Evolutionary conservation across 2,888 invertebrate genomes (phyloP).

Genomic region (Pristionchus mayeri): DNA sequence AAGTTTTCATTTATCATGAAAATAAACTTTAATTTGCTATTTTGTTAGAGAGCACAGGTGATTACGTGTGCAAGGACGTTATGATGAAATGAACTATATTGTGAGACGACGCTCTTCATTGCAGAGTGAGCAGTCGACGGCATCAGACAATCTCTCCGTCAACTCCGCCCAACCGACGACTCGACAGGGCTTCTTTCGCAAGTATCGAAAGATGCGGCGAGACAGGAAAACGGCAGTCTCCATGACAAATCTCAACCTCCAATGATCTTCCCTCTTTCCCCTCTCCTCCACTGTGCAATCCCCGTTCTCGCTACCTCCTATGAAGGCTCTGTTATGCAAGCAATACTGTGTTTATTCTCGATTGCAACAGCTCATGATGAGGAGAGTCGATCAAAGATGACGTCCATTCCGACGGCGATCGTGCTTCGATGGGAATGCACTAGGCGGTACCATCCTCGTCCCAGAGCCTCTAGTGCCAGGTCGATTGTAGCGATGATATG

Average conservation of each 20-base stretch:
- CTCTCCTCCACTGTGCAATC: background rate
- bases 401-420: slow-evolving; percentile 21
- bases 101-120: no score
- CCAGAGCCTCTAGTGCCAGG: background rate
- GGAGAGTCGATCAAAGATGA: slow-evolving; percentile 21
- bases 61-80: no score
- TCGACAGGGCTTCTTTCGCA: slow-evolving; percentile 47
- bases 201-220: slow-evolving; percentile 49
- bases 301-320: slow-evolving; percentile 6
- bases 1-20: no score
- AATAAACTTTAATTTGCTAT: no score
- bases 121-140: slow-evolving; percentile 44
- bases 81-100: no score
- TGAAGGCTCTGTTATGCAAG: no score
- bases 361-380: background rate
- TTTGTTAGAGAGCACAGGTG: no score
- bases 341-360: no score
- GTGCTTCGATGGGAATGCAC: background rate
- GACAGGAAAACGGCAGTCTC: slow-evolving; percentile 38
- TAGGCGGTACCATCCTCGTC: background rate
- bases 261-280: background rate
- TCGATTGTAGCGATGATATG: slow-evolving; percentile 23
- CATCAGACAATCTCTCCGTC: slow-evolving; percentile 36
- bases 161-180: background rate
- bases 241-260: slow-evolving; percentile 47